Evolutionary conservation across 1,140 invertebrate genomes (phyloP).

Genomic region (Carposina sasakii): DNA sequence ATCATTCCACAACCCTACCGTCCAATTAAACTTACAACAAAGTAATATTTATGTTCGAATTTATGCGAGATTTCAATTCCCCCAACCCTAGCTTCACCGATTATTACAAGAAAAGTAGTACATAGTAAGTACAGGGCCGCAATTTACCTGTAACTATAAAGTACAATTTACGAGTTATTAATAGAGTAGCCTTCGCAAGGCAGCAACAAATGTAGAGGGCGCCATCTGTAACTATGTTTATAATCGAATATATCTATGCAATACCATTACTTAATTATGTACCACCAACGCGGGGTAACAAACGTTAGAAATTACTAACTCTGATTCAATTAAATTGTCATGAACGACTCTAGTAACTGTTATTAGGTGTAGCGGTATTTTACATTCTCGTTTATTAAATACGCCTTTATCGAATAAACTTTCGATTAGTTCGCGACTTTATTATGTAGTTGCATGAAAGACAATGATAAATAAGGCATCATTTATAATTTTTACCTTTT

Average conservation of each 20-base stretch:
- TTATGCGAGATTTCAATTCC: too few species aligned
- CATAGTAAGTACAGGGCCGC: too few species aligned
- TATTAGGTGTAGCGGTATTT: constrained; percentile 24
- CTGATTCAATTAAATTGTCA: constrained; percentile 41
- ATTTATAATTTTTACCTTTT: too few species aligned
- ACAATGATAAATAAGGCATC: too few species aligned
- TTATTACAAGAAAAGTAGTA: constrained; percentile 50
- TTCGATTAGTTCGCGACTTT: too few species aligned
- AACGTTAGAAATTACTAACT: constrained; percentile 29
- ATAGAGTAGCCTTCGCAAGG: constrained; percentile 45
- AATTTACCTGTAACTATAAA: constrained; percentile 60
- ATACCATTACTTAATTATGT: constrained; percentile 39
- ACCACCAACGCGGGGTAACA: constrained; percentile 1
- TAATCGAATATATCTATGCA: too few species aligned
- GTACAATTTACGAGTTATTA: constrained; percentile 58
- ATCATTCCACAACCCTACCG: too few species aligned
- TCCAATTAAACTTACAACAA: too few species aligned
- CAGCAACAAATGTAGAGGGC: constrained; percentile 48
- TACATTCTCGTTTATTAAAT: constrained; percentile 23
- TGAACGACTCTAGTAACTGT: constrained; percentile 21
- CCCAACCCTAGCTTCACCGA: too few species aligned
- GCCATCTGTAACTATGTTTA: too few species aligned
- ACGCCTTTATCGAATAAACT: constrained; percentile 15
- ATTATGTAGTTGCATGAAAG: too few species aligned
- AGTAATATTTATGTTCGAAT: too few species aligned